Percentiles rank a stretch among this genome's conserved stretches.
Conservation (phyloP, 1,140 invertebrate species). For the Caenorhabditis tropicalis region DNA sequence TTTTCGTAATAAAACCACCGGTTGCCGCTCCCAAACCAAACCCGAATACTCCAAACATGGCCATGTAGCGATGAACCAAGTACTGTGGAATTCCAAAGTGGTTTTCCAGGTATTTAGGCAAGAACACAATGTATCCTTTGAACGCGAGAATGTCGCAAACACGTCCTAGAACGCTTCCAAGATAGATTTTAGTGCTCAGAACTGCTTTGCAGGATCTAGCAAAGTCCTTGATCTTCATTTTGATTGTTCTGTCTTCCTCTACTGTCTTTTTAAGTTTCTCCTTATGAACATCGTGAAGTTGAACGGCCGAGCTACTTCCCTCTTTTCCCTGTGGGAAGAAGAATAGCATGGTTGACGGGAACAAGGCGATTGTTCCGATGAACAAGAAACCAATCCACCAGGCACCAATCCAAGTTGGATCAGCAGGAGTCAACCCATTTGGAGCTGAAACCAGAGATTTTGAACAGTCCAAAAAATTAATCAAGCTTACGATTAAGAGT, state of each 20-base stretch:
- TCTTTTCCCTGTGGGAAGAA: slow-evolving; percentile 64
- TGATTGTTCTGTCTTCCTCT: slow-evolving; percentile 34
- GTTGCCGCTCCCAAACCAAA: slow-evolving; percentile 65
- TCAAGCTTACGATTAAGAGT: slow-evolving; percentile 60
- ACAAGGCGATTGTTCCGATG: slow-evolving; percentile 59
- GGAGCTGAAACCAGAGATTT: slow-evolving; percentile 53
- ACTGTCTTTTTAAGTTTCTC: slow-evolving; percentile 62
- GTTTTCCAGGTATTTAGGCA: slow-evolving; percentile 71
- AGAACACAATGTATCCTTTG: slow-evolving; percentile 70
- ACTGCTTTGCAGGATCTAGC: slow-evolving; percentile 56
- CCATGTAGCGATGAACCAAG: slow-evolving; percentile 69
- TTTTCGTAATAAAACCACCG: slow-evolving; percentile 48
- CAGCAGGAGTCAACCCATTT: slow-evolving; percentile 60
- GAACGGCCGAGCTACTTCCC: not conserved
- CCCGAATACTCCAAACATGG: slow-evolving; percentile 71
- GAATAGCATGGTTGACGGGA: slow-evolving; percentile 63
- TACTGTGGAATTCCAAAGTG: slow-evolving; percentile 72
- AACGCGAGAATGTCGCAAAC: slow-evolving; percentile 69
- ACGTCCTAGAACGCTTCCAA: slow-evolving; percentile 63
- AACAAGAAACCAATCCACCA: slow-evolving; percentile 71
- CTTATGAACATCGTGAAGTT: slow-evolving; percentile 7
- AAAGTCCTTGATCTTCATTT: slow-evolving; percentile 52
- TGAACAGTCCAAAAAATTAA: not conserved
- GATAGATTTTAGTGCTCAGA: slow-evolving; percentile 64
- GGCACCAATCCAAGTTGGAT: slow-evolving; percentile 69